Conservation (phyloP, 2,113 vertebrate genomes). For the Gadus chalcogrammus region DNA sequence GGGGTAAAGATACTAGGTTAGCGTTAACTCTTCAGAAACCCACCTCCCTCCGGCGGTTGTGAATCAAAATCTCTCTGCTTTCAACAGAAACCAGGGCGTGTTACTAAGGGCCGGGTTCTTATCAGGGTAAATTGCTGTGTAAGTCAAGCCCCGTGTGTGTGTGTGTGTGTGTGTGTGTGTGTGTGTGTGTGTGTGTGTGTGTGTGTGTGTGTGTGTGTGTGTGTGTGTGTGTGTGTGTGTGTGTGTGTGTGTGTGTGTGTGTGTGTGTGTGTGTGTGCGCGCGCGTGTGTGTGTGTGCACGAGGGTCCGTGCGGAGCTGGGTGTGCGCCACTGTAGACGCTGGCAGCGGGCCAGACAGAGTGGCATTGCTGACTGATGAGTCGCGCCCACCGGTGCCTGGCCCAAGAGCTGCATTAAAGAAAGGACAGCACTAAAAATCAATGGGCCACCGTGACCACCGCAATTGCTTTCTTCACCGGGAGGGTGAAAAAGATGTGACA, state of each 20-base stretch:
- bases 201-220: slow-evolving; percentile 6
- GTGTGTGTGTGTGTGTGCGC: slow-evolving; percentile 30
- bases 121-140: slow-evolving; percentile 36
- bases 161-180: too few relatives aligned
- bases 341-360: slow-evolving; percentile 46
- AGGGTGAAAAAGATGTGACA: slow-evolving; percentile 26
- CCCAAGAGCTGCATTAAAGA: slow-evolving; percentile 27
- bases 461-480: slow-evolving; percentile 41
- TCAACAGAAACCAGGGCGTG: slow-evolving; percentile 5
- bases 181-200: too few relatives aligned
- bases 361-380: slow-evolving; percentile 57
- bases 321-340: slow-evolving; percentile 19
- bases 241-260: slow-evolving; percentile 22
- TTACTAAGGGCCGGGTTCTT: slow-evolving; percentile 21
- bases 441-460: slow-evolving; percentile 29
- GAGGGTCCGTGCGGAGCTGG: not conserved
- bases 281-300: slow-evolving; percentile 23
- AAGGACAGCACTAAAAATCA: slow-evolving; percentile 23
- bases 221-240: slow-evolving; percentile 31
- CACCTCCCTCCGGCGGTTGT: not conserved
- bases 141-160: slow-evolving; percentile 40
- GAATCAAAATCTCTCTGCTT: slow-evolving; percentile 7
- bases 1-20: not conserved
- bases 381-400: slow-evolving; percentile 29
- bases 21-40: not conserved